A percentile compares a stretch with the other conserved stretches of the same genome.
phyloP scores from a whole-genome alignment of 2,888 invertebrate species.

The Coleophora deauratella region DNA sequence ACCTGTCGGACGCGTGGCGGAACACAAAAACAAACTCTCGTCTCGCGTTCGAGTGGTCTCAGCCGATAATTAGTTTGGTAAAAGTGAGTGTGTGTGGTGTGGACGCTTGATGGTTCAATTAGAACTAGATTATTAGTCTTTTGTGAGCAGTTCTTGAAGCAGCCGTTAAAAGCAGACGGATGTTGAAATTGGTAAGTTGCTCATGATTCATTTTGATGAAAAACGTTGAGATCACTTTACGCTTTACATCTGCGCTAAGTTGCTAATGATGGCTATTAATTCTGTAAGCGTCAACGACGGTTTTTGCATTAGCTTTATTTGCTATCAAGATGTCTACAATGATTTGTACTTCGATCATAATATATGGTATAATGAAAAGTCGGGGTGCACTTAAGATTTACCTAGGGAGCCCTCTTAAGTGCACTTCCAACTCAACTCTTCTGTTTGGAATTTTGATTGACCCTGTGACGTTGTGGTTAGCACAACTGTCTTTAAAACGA shows the following conservation, averaged over 20 bases:
- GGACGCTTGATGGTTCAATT: slow-evolving; percentile 60
- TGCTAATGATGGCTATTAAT: not conserved
- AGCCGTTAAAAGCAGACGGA: slow-evolving; percentile 29
- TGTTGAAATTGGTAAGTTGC: slow-evolving; percentile 66
- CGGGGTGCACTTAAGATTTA: no score
- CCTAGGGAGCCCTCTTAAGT: no score
- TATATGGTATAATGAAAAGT: no score
- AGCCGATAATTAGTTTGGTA: slow-evolving; percentile 62
- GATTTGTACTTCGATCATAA: no score
- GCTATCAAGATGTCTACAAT: no score
- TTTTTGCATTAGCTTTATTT: no score
- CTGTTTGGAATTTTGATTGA: no score
- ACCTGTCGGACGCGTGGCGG: slow-evolving; percentile 47
- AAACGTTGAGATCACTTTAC: not conserved
- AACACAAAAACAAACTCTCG: slow-evolving; percentile 57
- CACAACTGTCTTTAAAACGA: no score
- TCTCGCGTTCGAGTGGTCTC: slow-evolving; percentile 57
- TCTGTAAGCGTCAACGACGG: no score
- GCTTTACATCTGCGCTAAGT: not conserved
- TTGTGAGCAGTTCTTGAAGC: slow-evolving; percentile 35
- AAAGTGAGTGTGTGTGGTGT: slow-evolving; percentile 69
- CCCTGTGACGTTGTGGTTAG: no score
- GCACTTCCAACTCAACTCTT: no score
- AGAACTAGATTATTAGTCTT: slow-evolving; percentile 51
- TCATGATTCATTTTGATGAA: slow-evolving; percentile 23